These are phyloP conservation scores for Coleophora deauratella DNA, from an alignment of 2,888 invertebrate genomes.

Conservation along the genomic window DNA sequence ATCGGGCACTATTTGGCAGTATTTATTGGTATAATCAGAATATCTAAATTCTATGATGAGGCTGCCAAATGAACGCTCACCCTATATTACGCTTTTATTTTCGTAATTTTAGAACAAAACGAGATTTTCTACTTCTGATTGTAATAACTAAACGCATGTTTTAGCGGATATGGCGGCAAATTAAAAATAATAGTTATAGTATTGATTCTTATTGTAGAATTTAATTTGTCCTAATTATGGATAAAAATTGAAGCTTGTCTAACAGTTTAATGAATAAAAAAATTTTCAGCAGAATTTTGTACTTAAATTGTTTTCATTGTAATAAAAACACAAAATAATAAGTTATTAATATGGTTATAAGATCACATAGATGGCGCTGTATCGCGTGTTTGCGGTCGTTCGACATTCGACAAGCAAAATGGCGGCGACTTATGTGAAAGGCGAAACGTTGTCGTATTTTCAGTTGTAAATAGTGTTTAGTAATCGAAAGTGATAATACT, in stretches of 20 bases:
- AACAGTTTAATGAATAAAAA: neutral
- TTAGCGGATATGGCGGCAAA: constrained; percentile 16
- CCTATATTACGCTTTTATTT: no score
- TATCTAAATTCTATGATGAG: no score
- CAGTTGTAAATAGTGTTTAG: constrained; percentile 68
- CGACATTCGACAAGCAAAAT: constrained; percentile 75
- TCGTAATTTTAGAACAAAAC: no score
- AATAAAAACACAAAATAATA: no score
- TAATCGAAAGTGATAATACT: constrained; percentile 40
- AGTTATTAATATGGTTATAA: neutral
- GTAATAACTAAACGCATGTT: constrained; percentile 12
- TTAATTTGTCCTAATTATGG: neutral
- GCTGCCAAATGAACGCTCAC: no score
- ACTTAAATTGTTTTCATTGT: no score
- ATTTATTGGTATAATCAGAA: no score
- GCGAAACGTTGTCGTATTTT: constrained; percentile 73
- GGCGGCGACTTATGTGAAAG: constrained; percentile 80
- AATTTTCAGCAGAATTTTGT: no score
- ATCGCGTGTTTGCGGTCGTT: constrained; percentile 73
- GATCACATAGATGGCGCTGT: constrained; percentile 75
- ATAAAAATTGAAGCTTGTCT: no score
- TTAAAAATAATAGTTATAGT: constrained; percentile 13
- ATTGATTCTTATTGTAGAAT: constrained; percentile 10
- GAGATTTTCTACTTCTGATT: no score
- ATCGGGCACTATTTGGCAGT: no score